Conservation (phyloP, 2,888 invertebrate genomes). For the Griposia aprilina region DNA sequence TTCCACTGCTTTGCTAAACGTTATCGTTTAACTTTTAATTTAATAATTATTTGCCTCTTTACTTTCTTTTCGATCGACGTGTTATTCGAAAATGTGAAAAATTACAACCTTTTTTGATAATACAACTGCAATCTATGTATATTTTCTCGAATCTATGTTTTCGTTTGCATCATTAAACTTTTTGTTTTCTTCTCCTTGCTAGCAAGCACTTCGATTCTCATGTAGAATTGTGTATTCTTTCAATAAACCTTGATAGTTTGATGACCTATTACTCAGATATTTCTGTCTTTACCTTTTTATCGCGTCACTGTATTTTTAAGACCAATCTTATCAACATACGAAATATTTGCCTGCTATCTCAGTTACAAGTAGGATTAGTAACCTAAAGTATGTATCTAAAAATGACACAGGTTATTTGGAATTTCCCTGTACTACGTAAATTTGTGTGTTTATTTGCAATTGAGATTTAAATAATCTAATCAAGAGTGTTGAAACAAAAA, state of each 20-base stretch:
- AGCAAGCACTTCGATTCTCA: not conserved
- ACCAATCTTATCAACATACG: slow-evolving; percentile 32
- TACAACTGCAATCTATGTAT: not conserved
- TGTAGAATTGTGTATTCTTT: not conserved
- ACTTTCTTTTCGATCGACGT: not conserved
- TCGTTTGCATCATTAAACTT: not conserved
- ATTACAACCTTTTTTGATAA: not conserved
- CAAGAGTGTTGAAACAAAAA: slow-evolving; percentile 3
- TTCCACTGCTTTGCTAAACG: not conserved
- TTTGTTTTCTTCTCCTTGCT: not conserved
- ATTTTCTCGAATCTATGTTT: not conserved
- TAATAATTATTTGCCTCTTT: not conserved
- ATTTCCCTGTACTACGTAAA: slow-evolving; percentile 20
- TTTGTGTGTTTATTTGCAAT: slow-evolving; percentile 20
- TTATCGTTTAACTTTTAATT: not conserved
- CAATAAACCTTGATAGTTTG: slow-evolving; percentile 17
- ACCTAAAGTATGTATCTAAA: slow-evolving; percentile 1
- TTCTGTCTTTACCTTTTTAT: slow-evolving; percentile 24
- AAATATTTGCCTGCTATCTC: slow-evolving; percentile 31
- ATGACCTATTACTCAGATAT: slow-evolving; percentile 18
- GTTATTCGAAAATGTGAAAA: not conserved
- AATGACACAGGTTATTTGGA: slow-evolving; percentile 19
- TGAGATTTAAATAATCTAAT: slow-evolving; percentile 33
- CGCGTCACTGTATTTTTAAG: slow-evolving; percentile 5
- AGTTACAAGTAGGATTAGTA: not conserved